Base-by-base conservation (phyloP, 2,888 invertebrate species). In the Heliconius hortense region DNA sequence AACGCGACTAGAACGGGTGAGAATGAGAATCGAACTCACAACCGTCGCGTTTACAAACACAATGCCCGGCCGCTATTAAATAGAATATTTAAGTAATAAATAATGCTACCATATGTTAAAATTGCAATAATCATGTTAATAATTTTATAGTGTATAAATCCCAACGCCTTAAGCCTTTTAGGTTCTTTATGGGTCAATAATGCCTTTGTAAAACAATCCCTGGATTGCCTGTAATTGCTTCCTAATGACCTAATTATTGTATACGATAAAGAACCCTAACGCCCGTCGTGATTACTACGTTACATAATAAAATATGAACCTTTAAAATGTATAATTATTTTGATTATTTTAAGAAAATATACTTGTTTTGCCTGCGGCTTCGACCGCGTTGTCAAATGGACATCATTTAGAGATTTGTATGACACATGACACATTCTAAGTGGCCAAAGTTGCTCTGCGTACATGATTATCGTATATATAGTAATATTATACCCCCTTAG, bases 151-250 rank as follows among this genome's bases (percentile, higher is more conserved):
- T 15, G 69, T 28, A 69, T 69, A 56, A 56, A 53, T 31, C 56
- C 69, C 31, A 69, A 31, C 31, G 53, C 64, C 39, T 24, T n/a
- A 39, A 31, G n/a, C 67, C 31, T 31, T 67, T 70, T 26, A 71
- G 70, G 26, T 71, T 31, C 70, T 69, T 69, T 69, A 69, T 31
- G 56, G 31, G 53, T 21, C 48, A 1, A 69, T 69, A 56, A 69
- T 26, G 26, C 21, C 31, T 60, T 21, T 71, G 59, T 60, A 71
- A 60, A 59, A 71, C 59, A 71, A 68, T 68, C 24, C 56, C 59
- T 71, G 60, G 35, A 71, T 71, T 71, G 70, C 70, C 70, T 24
- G 4, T 71, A 71, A 71, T 71, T 39, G 70, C 70, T 60, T 71
- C 35, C 70, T 71, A 71, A 71, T 71, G 39, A 71, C 39, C 13